Conservation (phyloP, 2,888 invertebrate genomes). For the Elysia crispata region DNA sequence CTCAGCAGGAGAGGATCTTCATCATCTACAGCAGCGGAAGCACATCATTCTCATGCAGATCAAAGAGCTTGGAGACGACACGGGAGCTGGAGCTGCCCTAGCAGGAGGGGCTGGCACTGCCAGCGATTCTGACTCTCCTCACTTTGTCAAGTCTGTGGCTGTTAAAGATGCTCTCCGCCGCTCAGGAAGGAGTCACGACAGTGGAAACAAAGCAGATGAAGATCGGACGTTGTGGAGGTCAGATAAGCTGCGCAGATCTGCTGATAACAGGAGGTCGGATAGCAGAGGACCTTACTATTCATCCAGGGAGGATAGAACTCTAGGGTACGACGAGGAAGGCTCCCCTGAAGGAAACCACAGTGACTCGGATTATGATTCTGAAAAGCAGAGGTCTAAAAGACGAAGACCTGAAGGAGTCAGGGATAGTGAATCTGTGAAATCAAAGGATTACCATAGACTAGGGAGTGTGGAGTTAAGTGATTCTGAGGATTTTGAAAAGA, state of each 20-base stretch:
- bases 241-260: not conserved
- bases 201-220: conserved; percentile 21
- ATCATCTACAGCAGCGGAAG: conserved; percentile 73
- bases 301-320: conserved; percentile 38
- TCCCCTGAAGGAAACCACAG: conserved; percentile 33
- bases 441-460: conserved; percentile 94
- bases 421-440: conserved; percentile 27
- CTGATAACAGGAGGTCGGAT: conserved; percentile 23
- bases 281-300: conserved; percentile 26
- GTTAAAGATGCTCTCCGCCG: conserved; percentile 37
- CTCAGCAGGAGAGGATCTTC: conserved; percentile 78
- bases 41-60: conserved; percentile 72
- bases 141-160: conserved; percentile 42
- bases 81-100: conserved; percentile 44
- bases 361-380: conserved; percentile 44
- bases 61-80: conserved; percentile 70
- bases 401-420: conserved; percentile 22
- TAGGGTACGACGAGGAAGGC: conserved; percentile 38
- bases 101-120: conserved; percentile 40
- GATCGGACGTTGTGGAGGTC: not conserved
- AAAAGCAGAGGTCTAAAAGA: conserved; percentile 29
- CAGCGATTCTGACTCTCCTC: conserved; percentile 62
- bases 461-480: conserved; percentile 40
- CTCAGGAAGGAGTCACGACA: conserved; percentile 35
- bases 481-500: conserved; percentile 33